Conservation (phyloP, 2,113 vertebrate species). For the Ellobius talpinus region DNA sequence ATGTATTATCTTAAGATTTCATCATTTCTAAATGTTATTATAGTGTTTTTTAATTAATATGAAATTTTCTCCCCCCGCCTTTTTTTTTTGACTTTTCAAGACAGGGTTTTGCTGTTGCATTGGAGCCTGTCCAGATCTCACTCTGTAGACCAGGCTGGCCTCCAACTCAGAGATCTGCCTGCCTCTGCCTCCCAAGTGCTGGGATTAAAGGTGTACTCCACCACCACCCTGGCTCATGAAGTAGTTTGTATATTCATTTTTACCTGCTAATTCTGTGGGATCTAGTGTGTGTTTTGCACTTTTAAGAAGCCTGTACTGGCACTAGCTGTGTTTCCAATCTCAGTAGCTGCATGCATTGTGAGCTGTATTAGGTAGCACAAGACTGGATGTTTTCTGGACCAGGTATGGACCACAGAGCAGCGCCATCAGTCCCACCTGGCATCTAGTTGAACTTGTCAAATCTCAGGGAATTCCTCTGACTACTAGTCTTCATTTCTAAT, state of each 20-base stretch:
- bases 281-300: not conserved
- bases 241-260: not conserved
- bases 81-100: no score
- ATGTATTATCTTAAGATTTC: not conserved
- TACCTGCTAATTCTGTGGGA: not conserved
- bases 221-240: not conserved
- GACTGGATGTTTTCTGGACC: not conserved
- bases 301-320: not conserved
- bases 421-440: no score
- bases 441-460: not conserved
- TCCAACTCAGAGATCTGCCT: no score
- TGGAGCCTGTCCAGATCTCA: no score
- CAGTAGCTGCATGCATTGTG: rapidly evolving
- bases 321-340: not conserved
- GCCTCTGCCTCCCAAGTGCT: no score
- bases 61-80: not conserved
- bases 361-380: rapidly evolving
- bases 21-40: not conserved
- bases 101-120: no score
- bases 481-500: not conserved
- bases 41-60: not conserved
- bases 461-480: not conserved
- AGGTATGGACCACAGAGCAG: not conserved
- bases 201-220: no score
- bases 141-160: no score